phyloP scores from a whole-genome alignment of 2,797 vertebrate species.

The Nannoperca australis region DNA sequence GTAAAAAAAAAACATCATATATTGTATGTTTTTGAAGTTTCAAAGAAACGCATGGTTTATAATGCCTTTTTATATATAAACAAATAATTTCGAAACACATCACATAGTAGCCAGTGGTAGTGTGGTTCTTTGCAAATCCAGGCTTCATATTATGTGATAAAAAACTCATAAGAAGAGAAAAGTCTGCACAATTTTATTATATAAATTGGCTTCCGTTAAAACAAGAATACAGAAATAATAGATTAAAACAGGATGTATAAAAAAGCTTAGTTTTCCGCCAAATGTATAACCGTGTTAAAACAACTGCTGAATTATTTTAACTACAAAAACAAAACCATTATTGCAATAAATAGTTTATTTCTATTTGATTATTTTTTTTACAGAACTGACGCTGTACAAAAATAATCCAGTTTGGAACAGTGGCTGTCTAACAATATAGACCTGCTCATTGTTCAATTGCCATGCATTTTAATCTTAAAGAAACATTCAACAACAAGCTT shows the following conservation, averaged over 20 bases:
- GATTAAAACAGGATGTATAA: slow-evolving; percentile 20
- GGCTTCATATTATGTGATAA: not conserved
- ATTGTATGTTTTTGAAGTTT: not conserved
- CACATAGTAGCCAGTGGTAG: too few relatives aligned
- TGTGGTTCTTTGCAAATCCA: not conserved
- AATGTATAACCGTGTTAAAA: slow-evolving; percentile 16
- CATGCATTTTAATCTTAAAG: slow-evolving; percentile 74
- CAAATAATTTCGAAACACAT: slow-evolving; percentile 2
- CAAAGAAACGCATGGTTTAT: not conserved
- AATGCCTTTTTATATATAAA: not conserved
- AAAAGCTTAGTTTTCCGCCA: slow-evolving; percentile 15
- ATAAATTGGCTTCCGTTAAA: slow-evolving; percentile 24
- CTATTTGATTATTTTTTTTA: slow-evolving; percentile 38
- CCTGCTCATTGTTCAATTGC: slow-evolving; percentile 48
- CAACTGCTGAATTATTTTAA: slow-evolving; percentile 7
- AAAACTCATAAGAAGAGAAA: slow-evolving; percentile 23
- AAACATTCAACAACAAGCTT: slow-evolving; percentile 63
- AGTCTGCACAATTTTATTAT: slow-evolving; percentile 34
- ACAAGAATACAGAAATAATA: slow-evolving; percentile 25
- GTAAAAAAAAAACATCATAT: not conserved
- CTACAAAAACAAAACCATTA: slow-evolving; percentile 35
- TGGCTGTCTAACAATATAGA: slow-evolving; percentile 47
- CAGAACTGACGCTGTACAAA: slow-evolving; percentile 70
- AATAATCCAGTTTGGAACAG: slow-evolving; percentile 48
- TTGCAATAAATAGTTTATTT: slow-evolving; percentile 62